Conservation (phyloP, 2,113 vertebrate species). For the Eurystomus gularis region DNA sequence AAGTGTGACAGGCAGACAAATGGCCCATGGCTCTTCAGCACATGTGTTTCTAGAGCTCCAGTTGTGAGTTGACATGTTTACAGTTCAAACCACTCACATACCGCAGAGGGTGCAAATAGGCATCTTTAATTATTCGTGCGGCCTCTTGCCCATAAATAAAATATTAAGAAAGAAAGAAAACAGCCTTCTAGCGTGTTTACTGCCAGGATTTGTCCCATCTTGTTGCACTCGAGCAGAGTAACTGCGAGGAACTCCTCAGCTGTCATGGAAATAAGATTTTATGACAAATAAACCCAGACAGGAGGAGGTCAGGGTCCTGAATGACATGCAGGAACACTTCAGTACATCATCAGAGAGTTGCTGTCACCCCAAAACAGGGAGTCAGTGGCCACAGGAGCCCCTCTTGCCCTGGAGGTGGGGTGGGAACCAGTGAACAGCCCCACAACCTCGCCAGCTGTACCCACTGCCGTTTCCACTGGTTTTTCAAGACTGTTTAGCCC, state of each 20-base stretch:
- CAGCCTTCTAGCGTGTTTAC: conserved; percentile 11
- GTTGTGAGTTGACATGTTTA: conserved; percentile 28
- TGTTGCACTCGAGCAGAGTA: neutral
- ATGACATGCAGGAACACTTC: neutral
- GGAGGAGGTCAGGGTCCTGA: neutral
- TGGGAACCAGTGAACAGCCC: neutral
- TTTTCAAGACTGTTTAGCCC: neutral
- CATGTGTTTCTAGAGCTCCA: neutral
- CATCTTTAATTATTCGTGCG: conserved; percentile 41
- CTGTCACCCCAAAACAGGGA: neutral
- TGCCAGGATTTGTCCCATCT: neutral
- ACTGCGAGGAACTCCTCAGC: neutral
- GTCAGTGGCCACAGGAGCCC: neutral
- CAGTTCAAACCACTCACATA: conserved; percentile 58
- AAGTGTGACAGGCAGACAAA: neutral
- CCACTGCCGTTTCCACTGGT: neutral
- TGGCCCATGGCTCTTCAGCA: neutral
- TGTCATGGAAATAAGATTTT: conserved; percentile 1
- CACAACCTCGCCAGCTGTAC: neutral
- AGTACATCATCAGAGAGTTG: accelerated
- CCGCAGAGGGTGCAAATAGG: conserved; percentile 28
- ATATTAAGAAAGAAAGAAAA: conserved; percentile 7
- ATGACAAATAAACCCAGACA: conserved; percentile 29
- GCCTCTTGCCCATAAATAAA: conserved; percentile 35
- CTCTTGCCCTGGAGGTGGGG: neutral